phyloP scores from a whole-genome alignment of 2,113 vertebrate genomes.

The Penelope pileata region DNA sequence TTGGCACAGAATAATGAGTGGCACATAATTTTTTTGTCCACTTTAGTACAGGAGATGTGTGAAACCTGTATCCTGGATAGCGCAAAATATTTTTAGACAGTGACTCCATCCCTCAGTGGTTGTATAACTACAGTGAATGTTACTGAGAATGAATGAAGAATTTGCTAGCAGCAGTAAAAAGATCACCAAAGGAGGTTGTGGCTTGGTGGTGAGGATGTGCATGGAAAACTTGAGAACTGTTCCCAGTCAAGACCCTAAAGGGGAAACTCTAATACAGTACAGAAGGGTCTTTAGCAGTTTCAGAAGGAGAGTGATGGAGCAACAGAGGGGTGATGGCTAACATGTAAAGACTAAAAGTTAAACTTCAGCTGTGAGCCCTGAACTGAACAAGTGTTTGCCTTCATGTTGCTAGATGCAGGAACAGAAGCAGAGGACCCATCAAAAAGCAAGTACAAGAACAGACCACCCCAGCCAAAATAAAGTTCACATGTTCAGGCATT shows the following conservation, averaged over 20 bases:
- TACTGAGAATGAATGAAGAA: background rate
- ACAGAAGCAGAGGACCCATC: background rate
- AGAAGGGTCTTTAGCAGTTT: background rate
- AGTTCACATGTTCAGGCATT: background rate
- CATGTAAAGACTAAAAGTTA: background rate
- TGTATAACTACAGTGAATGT: background rate
- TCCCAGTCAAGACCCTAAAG: background rate
- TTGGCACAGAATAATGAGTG: background rate
- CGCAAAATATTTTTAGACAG: background rate
- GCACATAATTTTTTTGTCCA: background rate
- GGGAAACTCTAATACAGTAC: background rate
- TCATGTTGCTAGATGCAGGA: background rate
- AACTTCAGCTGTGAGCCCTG: background rate
- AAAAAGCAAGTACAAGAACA: background rate
- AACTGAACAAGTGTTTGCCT: background rate
- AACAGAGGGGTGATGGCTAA: background rate
- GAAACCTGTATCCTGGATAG: background rate
- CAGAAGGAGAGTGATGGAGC: background rate
- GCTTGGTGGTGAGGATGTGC: accelerated
- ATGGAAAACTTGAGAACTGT: background rate
- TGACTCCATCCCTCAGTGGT: background rate
- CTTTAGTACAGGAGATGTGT: background rate
- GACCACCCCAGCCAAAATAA: background rate
- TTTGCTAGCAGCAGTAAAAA: background rate
- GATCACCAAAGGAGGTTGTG: background rate